Evolutionary conservation across 2,888 invertebrate species (phyloP), one percentile per base, ranked within the genome.

Genomic region (Trilocha varians): DNA sequence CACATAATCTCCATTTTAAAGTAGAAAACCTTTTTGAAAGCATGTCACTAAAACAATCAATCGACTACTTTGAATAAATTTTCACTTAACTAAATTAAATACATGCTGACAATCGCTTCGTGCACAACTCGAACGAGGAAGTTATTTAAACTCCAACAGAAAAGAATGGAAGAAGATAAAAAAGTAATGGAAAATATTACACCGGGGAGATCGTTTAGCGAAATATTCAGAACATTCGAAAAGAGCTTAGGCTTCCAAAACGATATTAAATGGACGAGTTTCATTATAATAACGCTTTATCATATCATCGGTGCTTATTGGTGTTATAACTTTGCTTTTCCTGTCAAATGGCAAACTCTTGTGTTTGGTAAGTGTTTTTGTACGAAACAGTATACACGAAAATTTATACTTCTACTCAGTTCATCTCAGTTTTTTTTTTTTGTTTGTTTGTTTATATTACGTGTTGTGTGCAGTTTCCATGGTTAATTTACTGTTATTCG

Each of bases 261-360:
- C 59, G 77, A 82, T 9, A 73, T 85, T 48, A 85, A 85, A 63
- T 85, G 84, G 84, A 49, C 60, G 0, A 78, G 67, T 52, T 68
- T 67, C 39, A 70, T 78, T 42, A 58, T 70, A 39, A 77, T 84
- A 35, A 61, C 55, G 32, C 44, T 77, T 13, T 82, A 83, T 53
- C 84, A 85, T 46, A 52, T 83, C 38, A 41, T 74, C 35, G 83
- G 72, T 40, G 58, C 75, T 25, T 77, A 76, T 47, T 85, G 84
- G 84, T 75, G 79, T 44, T 79, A 75, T 45, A 49, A 71, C 44
- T 80, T 69, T 48, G 67, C 78, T 38, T 68, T 80, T 41, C 80
- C 80, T 38, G 78, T 67, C 4, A 80, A 80, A 74, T 78, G 78
- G 80, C 82, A 76, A 51, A 75, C 78, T 8, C 40, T 84, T 18